phyloP scores from a whole-genome alignment of 2,888 invertebrate species.

The Nezara viridula region DNA sequence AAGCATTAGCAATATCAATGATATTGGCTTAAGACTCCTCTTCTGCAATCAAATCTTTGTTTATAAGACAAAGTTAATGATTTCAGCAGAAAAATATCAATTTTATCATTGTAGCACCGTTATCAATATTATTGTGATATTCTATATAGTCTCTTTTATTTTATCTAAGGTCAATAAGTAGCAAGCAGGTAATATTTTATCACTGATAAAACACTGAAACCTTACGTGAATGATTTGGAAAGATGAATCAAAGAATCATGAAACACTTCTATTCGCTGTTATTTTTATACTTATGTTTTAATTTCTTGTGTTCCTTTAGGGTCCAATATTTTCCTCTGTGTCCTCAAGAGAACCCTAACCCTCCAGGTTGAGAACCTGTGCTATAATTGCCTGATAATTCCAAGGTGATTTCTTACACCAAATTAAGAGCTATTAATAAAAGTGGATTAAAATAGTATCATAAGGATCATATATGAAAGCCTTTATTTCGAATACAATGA shows the following conservation, averaged over 20 bases:
- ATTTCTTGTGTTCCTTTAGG: not conserved
- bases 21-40: too few species aligned
- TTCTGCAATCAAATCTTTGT: too few species aligned
- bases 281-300: not conserved
- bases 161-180: too few species aligned
- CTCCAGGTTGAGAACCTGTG: not conserved
- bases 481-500: not conserved
- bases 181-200: too few species aligned
- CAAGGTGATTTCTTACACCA: not conserved
- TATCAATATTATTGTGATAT: too few species aligned
- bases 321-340: not conserved
- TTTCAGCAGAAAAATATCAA: too few species aligned
- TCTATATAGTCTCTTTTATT: too few species aligned
- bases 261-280: not conserved
- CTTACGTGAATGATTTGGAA: not conserved
- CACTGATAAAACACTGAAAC: not conserved
- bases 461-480: not conserved
- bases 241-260: not conserved
- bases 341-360: not conserved
- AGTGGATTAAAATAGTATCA: not conserved
- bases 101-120: too few species aligned
- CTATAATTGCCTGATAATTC: not conserved
- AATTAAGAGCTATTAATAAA: not conserved
- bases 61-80: too few species aligned
- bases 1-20: too few species aligned